These are phyloP conservation scores for Drosophila ezoana DNA, from an alignment of 2,888 invertebrate genomes.

Conservation along the genomic window DNA sequence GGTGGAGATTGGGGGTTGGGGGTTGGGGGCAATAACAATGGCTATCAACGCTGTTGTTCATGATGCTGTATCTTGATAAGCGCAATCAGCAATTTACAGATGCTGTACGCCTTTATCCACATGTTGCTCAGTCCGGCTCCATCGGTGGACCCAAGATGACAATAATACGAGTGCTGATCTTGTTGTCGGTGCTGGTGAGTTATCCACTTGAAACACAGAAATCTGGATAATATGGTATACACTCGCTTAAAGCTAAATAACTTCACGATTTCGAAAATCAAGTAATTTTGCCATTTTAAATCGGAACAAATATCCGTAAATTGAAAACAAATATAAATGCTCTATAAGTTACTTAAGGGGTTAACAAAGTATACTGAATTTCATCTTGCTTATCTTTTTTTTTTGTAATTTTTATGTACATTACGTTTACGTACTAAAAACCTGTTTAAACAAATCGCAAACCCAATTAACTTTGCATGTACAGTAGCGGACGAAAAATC, in stretches of 20 bases:
- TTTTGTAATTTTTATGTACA: not conserved
- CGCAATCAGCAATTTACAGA: slow-evolving; percentile 17
- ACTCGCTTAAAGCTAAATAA: too few species aligned
- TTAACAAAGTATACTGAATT: not conserved
- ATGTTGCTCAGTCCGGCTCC: slow-evolving; percentile 26
- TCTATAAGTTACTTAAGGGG: too few species aligned
- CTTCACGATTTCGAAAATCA: too few species aligned
- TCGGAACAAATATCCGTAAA: too few species aligned
- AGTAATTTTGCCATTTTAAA: too few species aligned
- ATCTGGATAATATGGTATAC: too few species aligned
- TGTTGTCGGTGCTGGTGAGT: slow-evolving; percentile 23
- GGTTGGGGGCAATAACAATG: not conserved
- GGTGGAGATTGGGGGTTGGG: not conserved
- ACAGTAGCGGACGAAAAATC: not conserved
- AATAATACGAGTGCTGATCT: slow-evolving; percentile 1
- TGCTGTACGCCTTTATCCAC: slow-evolving; percentile 2
- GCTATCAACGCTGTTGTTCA: slow-evolving; percentile 1
- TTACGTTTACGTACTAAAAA: not conserved
- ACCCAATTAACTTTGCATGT: not conserved
- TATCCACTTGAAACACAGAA: not conserved
- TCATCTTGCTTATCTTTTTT: not conserved
- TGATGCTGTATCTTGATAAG: slow-evolving; percentile 26
- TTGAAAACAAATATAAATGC: too few species aligned
- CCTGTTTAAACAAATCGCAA: not conserved
- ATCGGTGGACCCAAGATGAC: slow-evolving; percentile 30